Base-by-base conservation (phyloP, 2,888 invertebrate genomes). In the Melanostoma mellinum region DNA sequence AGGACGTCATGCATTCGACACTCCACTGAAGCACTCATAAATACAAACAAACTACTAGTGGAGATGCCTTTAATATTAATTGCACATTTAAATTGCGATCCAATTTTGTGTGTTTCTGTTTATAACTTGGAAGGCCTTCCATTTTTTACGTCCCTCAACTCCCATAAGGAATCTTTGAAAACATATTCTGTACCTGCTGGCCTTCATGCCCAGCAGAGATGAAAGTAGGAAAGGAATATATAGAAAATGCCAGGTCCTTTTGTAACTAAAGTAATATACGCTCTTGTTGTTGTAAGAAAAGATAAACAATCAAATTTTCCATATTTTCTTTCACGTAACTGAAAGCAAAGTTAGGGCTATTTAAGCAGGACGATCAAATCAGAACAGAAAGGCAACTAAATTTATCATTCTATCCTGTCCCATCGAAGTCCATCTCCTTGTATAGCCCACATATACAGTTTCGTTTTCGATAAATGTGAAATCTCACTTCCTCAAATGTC, bases 51-150 rank as follows among this genome's bases (percentile, higher is more conserved):
- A 63, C 74, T 48, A 33, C 10, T 40, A 20, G 20, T 20, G 20
- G 30, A 46, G 50, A 48, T 8, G 20, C 56, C 56, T 78, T 82
- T 69, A 82, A 82, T 77, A 82, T 82, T 82, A 78, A 82, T 82
- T 82, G 73, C 78, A 78, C 38, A 82, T 78, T 78, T 78, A 78
- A 78, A 74, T 65, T 58, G 60, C 48, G 52, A 65, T 53, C 78
- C 78, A 78, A 69, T 69, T 78, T 53, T 8, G 5, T 10, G 8
- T 1, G 8, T 33, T 30, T 61, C 33, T 6, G 35, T 53, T 52
- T 40, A 55, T 20, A 36, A 40, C 52, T 53, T 42, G 6, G 63
- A 36, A 65, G 65, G 55, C 44, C n/a, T 6, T 3, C 30, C 4
- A 5, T 20, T 4, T 50, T 50, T 0, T 38, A 32, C 63, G 20